Evolutionary conservation across 2,797 vertebrate species (phyloP), one percentile per base, ranked within the genome.

Genomic region (Rhinoraja longicauda): DNA sequence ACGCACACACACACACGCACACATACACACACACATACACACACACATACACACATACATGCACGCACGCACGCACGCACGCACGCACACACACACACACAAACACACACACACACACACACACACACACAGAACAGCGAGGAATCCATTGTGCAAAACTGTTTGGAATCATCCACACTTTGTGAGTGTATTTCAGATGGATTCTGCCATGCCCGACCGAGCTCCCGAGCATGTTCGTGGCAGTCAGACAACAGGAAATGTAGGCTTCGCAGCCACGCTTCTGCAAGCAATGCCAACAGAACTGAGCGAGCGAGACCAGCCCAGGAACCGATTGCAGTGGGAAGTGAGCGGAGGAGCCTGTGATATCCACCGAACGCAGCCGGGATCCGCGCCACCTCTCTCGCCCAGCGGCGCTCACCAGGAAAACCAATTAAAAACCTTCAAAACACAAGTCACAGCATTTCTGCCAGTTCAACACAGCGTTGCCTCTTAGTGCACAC

Each of bases 391-490:
- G 90, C 67, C 64, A 57, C 70, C 90, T 92, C 90, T 92, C 90
- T 72, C 90, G 26, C 90, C 90, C 90, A 36, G 90, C 21, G 5
- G 67, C 29, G 67, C 90, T 92, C 90, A 92, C 70, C 90, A 75
- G 90, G 84, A 92, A 92, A 92, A 92, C 67, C 90, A 92, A 92
- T 92, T 92, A 92, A 92, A 92, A 92, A 92, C 70, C 90, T 75
- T 75, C 57, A 92, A 53, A 92, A 57, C 64, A 72, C 70, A 92
- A 92, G 70, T 92, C 70, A 92, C 90, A 92, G 70, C 70, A 75
- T 72, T 92, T 53, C 90, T 73, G 90, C 90, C 90, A 92, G 72
- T 64, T 72, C n/a, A 32, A 90, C 62, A 90, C 19, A 64, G 62
- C 62, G 32, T 15, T 90, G 67, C 59, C 53, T 64, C 64, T 67